These are phyloP conservation scores for Pyxicephalus adspersus DNA, from an alignment of 2,113 vertebrate genomes.

Conservation along the genomic window DNA sequence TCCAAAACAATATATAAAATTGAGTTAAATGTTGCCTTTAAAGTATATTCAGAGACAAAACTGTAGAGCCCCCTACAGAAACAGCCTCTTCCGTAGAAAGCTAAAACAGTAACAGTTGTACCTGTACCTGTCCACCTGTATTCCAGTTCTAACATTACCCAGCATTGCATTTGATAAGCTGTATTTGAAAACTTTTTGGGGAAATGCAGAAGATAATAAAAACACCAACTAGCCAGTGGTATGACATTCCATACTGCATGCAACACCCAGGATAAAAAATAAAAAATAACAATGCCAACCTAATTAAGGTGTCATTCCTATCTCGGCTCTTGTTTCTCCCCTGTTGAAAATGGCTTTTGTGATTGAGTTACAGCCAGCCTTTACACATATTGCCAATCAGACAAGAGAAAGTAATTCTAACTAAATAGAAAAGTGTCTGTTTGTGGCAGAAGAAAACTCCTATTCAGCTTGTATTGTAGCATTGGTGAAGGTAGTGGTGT, in stretches of 20 bases:
- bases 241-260: neutral
- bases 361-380: neutral
- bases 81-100: no score
- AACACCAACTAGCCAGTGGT: neutral
- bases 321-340: neutral
- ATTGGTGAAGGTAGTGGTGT: constrained; percentile 7
- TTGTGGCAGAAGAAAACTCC: neutral
- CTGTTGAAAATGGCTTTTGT: neutral
- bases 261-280: neutral
- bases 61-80: no score
- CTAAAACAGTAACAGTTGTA: no score
- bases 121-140: no score
- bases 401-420: constrained; percentile 17
- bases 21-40: no score
- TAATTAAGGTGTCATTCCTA: constrained; percentile 31
- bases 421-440: constrained; percentile 11
- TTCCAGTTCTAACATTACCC: no score
- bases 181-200: no score
- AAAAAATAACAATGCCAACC: neutral
- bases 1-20: no score
- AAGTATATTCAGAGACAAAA: no score
- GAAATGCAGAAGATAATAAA: neutral
- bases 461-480: neutral
- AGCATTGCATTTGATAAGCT: no score
- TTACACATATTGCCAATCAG: neutral